Evolutionary conservation across 1,140 invertebrate species (phyloP), one percentile per base, ranked within the genome.

Genomic region (Drosophila miranda): DNA sequence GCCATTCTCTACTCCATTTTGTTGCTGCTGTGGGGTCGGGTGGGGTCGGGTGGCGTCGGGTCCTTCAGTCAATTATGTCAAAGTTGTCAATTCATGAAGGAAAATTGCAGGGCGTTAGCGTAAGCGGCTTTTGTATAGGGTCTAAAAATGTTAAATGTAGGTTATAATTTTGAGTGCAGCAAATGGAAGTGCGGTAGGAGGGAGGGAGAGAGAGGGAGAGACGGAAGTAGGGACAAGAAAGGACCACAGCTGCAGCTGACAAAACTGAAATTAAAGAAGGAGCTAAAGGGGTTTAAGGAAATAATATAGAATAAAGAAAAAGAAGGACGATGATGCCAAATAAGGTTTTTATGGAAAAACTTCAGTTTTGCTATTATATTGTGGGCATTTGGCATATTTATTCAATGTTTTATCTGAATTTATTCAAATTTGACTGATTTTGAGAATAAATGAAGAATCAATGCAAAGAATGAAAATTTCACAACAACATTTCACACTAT

Each of bases 61-160:
- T 38, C 11, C 34, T 38, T 38, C 82, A 87, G 82, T 87, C 82
- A 87, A 87, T 87, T 87, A 87, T 87, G 82, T 87, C 82, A 87
- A 87, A 87, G 82, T 87, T 87, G 82, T 87, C 82, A 82, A 87
- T 87, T 82, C 78, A 72, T 45, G 49, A 66, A 58, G 49, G 72
- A 75, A 81, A 76, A 87, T 78, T 82, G 56, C 70, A 66, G 66
- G 75, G 63, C 71, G 76, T 72, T 67, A 46, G 67, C 54, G 67
- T 76, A 72, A 87, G 82, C 78, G 48, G 78, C 74, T 83, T 83
- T 75, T 68, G 45, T 38, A 34, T 61, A 44, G 45, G 52, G 46
- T 49, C 50, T 63, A 59, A 30, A 68, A 84, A 77, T 79, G 63
- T 83, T 79, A 73, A 83, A 83, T 84, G 77, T 81, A 81, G 77